Evolutionary conservation across 2,888 invertebrate species (phyloP).

Genomic region (Epirrhoe alternata): DNA sequence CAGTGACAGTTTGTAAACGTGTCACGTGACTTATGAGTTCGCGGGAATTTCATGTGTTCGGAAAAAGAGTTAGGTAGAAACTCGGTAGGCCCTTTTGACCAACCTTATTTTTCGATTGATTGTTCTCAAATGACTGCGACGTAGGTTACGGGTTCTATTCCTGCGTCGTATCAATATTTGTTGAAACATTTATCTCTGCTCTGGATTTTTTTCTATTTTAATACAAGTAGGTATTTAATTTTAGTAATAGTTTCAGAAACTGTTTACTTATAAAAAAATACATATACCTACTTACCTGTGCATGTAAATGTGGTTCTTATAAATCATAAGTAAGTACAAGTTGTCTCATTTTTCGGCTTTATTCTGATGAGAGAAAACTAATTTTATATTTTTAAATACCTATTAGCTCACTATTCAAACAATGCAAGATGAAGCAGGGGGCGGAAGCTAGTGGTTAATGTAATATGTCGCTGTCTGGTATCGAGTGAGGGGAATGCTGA

Average conservation of each 20-base stretch:
- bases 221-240: too few species aligned
- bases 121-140: neutral
- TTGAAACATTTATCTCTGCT: too few species aligned
- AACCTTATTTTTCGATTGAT: neutral
- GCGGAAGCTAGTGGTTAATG: neutral
- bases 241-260: too few species aligned
- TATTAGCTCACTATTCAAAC: neutral
- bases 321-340: too few species aligned
- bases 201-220: too few species aligned
- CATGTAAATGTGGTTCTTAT: too few species aligned
- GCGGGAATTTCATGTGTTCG: constrained; percentile 55
- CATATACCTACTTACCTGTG: too few species aligned
- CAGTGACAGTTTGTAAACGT: constrained; percentile 36
- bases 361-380: neutral
- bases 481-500: constrained; percentile 3
- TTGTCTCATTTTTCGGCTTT: too few species aligned
- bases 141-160: too few species aligned
- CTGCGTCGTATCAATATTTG: too few species aligned
- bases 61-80: constrained; percentile 19
- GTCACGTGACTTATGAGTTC: constrained; percentile 62
- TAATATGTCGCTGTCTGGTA: constrained; percentile 10
- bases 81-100: neutral
- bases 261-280: too few species aligned
- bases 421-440: neutral
- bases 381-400: neutral